phyloP scores from a whole-genome alignment of 2,888 invertebrate genomes.

The Eumacrocentrus americanus region DNA sequence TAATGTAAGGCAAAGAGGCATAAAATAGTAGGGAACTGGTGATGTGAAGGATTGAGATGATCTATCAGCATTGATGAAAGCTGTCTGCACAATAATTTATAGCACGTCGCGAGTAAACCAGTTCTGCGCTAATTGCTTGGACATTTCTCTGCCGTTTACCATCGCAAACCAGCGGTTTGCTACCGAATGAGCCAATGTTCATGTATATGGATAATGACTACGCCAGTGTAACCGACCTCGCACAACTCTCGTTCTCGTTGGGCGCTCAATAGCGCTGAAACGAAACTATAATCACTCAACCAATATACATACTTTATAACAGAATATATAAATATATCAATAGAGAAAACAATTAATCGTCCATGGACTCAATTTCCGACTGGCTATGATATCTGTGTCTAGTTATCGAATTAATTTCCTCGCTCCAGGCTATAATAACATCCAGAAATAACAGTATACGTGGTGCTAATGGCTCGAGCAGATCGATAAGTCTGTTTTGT shows the following conservation, averaged over 20 bases:
- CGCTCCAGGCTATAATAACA: slow-evolving; percentile 4
- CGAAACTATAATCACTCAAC: background rate
- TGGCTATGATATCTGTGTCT: slow-evolving; percentile 4
- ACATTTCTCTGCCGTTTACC: slow-evolving; percentile 36
- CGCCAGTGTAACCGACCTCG: slow-evolving; percentile 36
- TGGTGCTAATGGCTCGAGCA: slow-evolving; percentile 9
- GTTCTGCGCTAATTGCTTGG: slow-evolving; percentile 48
- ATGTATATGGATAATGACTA: slow-evolving; percentile 41
- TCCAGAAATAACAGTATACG: slow-evolving; percentile 1
- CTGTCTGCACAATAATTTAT: slow-evolving; percentile 32
- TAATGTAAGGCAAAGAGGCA: background rate
- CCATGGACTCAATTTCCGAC: slow-evolving; percentile 6
- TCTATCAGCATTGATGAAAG: slow-evolving; percentile 21
- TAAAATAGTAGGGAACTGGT: background rate
- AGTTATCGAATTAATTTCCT: slow-evolving; percentile 24
- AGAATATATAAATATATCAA: background rate
- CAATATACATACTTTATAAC: background rate
- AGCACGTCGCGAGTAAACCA: slow-evolving; percentile 41
- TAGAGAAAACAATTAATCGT: slow-evolving; percentile 11
- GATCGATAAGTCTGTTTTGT: slow-evolving; percentile 22
- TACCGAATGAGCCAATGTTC: slow-evolving; percentile 14
- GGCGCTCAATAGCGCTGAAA: slow-evolving; percentile 20
- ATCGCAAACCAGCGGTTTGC: slow-evolving; percentile 19
- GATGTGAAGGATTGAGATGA: slow-evolving; percentile 10
- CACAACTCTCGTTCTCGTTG: slow-evolving; percentile 35